A percentile compares a stretch with the other conserved stretches of the same genome.
Conservation (phyloP, 2,113 vertebrate genomes). For the Engystomops pustulosus region DNA sequence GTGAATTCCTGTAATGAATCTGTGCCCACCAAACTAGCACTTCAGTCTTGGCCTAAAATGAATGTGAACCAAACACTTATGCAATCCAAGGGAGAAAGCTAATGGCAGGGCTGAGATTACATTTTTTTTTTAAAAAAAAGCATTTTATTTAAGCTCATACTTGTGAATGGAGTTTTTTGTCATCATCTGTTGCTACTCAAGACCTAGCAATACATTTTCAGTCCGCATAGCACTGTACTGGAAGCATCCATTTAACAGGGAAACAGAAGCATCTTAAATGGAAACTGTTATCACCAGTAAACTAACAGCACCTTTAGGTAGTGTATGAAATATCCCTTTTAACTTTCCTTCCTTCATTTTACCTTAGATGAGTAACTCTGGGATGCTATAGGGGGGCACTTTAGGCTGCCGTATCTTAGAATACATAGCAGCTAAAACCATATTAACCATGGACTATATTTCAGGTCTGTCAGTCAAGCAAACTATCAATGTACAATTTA, state of each 20-base stretch:
- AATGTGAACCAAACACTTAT: background rate
- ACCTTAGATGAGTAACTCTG: too few species aligned
- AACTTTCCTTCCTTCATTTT: too few species aligned
- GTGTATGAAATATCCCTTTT: too few species aligned
- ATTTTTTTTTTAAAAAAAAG: background rate
- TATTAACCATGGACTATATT: too few species aligned
- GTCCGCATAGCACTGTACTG: background rate
- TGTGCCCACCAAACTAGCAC: slow-evolving; percentile 7
- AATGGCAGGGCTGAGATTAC: background rate
- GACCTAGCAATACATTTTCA: slow-evolving; percentile 3
- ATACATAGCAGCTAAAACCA: too few species aligned
- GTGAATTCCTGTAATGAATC: slow-evolving; percentile 38
- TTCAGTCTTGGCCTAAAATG: background rate
- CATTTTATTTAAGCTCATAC: background rate
- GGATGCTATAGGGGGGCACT: too few species aligned
- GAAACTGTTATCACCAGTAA: too few species aligned
- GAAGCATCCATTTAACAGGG: slow-evolving; percentile 22
- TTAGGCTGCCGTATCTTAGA: too few species aligned
- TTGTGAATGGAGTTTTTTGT: too few species aligned
- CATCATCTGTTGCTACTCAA: background rate
- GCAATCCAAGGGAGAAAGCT: background rate
- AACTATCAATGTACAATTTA: too few species aligned
- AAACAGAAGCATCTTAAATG: slow-evolving; percentile 8
- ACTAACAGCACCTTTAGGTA: too few species aligned
- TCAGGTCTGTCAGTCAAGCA: too few species aligned